Conservation (phyloP, 2,113 vertebrate genomes). For the Jacana jacana region DNA sequence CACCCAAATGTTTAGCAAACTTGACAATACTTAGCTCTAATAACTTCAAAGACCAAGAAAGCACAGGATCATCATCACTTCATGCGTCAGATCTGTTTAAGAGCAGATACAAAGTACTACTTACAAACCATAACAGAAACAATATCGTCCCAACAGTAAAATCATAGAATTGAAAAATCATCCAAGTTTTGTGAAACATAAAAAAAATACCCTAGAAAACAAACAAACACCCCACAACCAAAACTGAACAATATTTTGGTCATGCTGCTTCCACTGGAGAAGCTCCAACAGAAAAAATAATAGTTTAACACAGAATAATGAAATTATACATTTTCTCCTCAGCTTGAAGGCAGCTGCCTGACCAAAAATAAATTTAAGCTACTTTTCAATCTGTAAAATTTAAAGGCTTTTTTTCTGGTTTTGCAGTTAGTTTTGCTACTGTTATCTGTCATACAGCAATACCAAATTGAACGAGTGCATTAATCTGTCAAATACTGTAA, state of each 20-base stretch:
- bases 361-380: conserved; percentile 9
- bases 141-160: conserved; percentile 35
- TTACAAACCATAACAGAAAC: not conserved
- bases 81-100: not conserved
- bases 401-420: not conserved
- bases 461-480: not conserved
- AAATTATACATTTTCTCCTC: not conserved
- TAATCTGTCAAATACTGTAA: not conserved
- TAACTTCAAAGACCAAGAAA: not conserved
- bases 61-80: conserved; percentile 21
- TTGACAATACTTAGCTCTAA: not conserved
- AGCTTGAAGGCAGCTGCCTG: not conserved
- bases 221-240: not conserved
- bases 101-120: not conserved
- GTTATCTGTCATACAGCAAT: not conserved
- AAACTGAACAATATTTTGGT: not conserved
- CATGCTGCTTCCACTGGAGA: not conserved
- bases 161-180: not conserved
- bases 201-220: not conserved
- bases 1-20: not conserved
- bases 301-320: not conserved
- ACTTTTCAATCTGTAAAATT: not conserved
- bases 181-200: not conserved
- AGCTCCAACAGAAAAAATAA: not conserved
- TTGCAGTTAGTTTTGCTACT: not conserved